phyloP scores from a whole-genome alignment of 2,888 invertebrate genomes.

The Tetramorium bicarinatum region DNA sequence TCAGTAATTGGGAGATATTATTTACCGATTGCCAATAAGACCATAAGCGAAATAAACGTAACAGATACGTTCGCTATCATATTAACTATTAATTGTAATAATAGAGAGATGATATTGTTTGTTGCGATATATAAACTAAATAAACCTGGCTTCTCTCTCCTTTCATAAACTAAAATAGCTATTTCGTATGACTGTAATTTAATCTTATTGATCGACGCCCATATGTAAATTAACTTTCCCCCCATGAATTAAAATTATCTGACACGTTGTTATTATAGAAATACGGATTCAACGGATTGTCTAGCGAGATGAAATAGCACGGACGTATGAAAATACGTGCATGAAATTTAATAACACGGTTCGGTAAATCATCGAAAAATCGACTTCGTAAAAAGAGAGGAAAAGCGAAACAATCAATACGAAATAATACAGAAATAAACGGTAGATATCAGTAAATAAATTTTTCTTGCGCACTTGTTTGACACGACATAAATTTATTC shows the following conservation, averaged over 20 bases:
- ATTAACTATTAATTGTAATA: conserved; percentile 15
- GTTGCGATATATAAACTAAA: not conserved
- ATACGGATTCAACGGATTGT: not conserved
- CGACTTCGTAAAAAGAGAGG: not conserved
- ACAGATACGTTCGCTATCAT: not conserved
- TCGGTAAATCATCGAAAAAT: conserved; percentile 19
- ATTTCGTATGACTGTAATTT: not conserved
- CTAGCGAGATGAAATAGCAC: not conserved
- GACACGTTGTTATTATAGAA: not conserved
- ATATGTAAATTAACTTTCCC: conserved; percentile 18
- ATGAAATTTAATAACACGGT: conserved; percentile 16
- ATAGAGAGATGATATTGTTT: not conserved
- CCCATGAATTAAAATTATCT: conserved; percentile 14
- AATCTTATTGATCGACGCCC: conserved; percentile 8
- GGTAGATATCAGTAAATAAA: conserved; percentile 2
- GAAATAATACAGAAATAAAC: conserved; percentile 23
- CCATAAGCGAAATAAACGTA: not conserved
- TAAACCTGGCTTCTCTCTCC: not conserved
- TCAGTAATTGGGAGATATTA: conserved; percentile 1
- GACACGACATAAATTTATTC: conserved; percentile 18
- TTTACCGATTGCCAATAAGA: conserved; percentile 7
- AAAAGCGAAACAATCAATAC: not conserved
- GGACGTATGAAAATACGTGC: not conserved
- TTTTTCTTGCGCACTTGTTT: not conserved
- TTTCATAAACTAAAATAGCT: not conserved